Base-by-base conservation (phyloP, 2,797 vertebrate species). In the Cirrhinus mrigala region DNA sequence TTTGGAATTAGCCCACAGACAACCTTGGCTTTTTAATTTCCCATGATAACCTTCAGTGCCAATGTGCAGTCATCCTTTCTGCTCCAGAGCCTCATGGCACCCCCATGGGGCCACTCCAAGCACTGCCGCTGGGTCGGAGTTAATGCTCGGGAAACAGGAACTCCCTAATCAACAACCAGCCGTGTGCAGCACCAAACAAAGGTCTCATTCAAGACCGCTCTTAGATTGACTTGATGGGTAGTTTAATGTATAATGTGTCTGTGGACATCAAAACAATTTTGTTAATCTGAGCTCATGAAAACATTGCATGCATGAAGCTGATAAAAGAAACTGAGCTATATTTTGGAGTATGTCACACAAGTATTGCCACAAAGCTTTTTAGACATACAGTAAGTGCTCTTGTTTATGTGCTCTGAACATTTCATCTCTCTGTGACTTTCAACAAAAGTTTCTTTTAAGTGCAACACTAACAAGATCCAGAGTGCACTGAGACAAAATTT, bases 21-120 rank as follows among this genome's bases (percentile, higher is more conserved):
- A 60, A 84, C 33, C 82, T 37, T 82, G 58, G 14, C 69, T 58
- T 69, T 66, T 82, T 87, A 88, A 89, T 89, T 86, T 89, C 88
- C 87, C 80, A 74, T 80, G 86, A 85, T 89, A 85, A 87, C 71
- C 81, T 84, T 82, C 80, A 70, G n/a, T 27, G 15, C 66, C 58
- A 73, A 79, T 84, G 76, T 75, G 79, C 75, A 85, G 62, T 52
- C 76, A 69, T 73, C 78, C 79, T 40, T 58, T 60, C 29, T 60
- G 48, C 73, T 24, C 70, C 37, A 24, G 27, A 85, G 82, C 68
- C 75, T 54, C 83, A 77, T 70, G 76, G 62, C 76, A 22, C 37
- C 81, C 82, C 83, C 81, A 58, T 76, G 71, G 86, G 73, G 75
- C 70, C 73, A 33, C 84, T 76, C 46, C n/a, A 5, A 70, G 81